Percentiles rank a stretch among this genome's conserved stretches.
phyloP scores from a whole-genome alignment of 2,888 invertebrate genomes.

The Oscheius sp. region DNA sequence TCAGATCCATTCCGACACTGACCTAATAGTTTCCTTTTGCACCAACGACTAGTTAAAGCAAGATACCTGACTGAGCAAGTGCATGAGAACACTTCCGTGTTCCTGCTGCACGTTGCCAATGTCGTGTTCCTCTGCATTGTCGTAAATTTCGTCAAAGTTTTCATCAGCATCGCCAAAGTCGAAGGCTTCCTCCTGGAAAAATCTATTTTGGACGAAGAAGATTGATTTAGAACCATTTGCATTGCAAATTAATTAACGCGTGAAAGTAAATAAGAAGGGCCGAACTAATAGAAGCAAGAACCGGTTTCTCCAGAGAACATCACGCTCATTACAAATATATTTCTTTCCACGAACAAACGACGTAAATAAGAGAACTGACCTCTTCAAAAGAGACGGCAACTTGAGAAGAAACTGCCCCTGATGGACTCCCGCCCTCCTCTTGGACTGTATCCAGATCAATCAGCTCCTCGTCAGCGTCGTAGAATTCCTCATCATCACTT shows the following conservation, averaged over 20 bases:
- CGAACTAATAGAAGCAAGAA: slow-evolving; percentile 1
- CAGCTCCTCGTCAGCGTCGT: slow-evolving; percentile 65
- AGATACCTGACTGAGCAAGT: slow-evolving; percentile 86
- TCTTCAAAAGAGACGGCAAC: slow-evolving; percentile 35
- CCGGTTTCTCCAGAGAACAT: background rate
- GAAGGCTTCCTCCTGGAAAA: slow-evolving; percentile 45
- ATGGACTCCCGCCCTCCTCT: slow-evolving; percentile 19
- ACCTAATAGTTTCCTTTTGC: slow-evolving; percentile 76
- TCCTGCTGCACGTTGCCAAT: slow-evolving; percentile 85
- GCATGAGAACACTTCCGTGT: slow-evolving; percentile 96
- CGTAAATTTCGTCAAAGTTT: slow-evolving; percentile 77
- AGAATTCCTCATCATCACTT: slow-evolving; percentile 78
- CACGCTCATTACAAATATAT: background rate
- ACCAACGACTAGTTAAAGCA: background rate
- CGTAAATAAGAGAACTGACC: slow-evolving; percentile 1
- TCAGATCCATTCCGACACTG: slow-evolving; percentile 99
- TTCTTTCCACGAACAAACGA: background rate
- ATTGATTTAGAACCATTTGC: background rate
- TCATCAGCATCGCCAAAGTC: slow-evolving; percentile 76
- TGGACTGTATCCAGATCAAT: slow-evolving; percentile 52
- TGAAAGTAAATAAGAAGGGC: background rate
- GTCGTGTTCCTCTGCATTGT: slow-evolving; percentile 71
- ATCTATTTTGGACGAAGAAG: background rate
- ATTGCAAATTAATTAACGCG: background rate
- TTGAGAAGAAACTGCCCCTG: background rate